phyloP scores from a whole-genome alignment of 2,888 invertebrate genomes.

The Schrankia costaestrigalis region DNA sequence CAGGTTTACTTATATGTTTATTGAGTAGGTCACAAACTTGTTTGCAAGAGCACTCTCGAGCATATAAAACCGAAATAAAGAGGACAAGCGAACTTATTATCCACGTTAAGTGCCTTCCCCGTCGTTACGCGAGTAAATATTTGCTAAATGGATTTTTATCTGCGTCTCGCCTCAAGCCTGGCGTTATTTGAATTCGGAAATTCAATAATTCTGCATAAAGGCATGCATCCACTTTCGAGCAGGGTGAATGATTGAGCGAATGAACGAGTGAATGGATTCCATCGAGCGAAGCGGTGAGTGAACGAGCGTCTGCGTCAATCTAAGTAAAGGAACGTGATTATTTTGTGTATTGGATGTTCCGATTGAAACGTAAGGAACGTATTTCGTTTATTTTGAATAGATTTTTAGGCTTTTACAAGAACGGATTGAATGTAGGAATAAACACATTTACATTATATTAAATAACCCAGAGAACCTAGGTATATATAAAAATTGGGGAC shows the following conservation, averaged over 20 bases:
- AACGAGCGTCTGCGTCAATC: conserved; percentile 43
- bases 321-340: conserved; percentile 52
- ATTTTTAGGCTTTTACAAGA: conserved; percentile 36
- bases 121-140: conserved; percentile 42
- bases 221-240: conserved; percentile 56
- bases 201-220: conserved; percentile 70
- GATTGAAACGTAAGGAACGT: conserved; percentile 41
- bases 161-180: conserved; percentile 33
- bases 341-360: conserved; percentile 51
- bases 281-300: conserved; percentile 42
- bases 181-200: conserved; percentile 54
- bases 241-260: conserved; percentile 59
- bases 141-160: conserved; percentile 56
- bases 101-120: conserved; percentile 27
- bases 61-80: conserved; percentile 18
- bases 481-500: too few species aligned
- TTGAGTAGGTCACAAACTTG: too few species aligned
- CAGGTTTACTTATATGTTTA: too few species aligned
- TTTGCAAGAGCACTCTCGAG: too few species aligned
- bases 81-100: conserved; percentile 27
- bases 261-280: conserved; percentile 55
- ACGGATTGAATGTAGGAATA: too few species aligned
- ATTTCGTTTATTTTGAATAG: conserved; percentile 45
- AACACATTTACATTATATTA: too few species aligned
- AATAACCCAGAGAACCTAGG: too few species aligned